Evolutionary conservation across 2,888 invertebrate species (phyloP).

Genomic region (Eubasilissa splendida): DNA sequence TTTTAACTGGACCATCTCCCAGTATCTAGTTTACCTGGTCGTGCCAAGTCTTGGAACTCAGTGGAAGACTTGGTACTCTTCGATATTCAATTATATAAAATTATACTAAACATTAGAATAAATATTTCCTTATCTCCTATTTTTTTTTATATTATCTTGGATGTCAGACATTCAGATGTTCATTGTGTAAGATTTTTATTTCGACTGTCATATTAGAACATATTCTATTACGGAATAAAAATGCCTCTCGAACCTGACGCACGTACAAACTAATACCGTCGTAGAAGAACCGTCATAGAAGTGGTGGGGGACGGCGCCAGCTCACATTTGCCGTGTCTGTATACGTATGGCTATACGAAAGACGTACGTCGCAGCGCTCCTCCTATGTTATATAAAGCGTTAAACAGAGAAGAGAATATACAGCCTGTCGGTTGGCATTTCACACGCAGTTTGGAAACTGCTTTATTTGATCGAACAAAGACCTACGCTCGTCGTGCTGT

Average conservation of each 20-base stretch:
- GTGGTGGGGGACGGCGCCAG: slow-evolving; percentile 57
- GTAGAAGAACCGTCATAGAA: slow-evolving; percentile 39
- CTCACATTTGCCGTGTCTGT: slow-evolving; percentile 57
- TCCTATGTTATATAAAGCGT: slow-evolving; percentile 7
- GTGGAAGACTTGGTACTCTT: no score
- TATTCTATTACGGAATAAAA: neutral
- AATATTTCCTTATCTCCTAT: no score
- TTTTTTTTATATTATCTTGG: no score
- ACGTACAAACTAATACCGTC: slow-evolving; percentile 48
- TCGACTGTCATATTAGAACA: no score
- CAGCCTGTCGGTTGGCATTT: slow-evolving; percentile 11
- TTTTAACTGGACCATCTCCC: no score
- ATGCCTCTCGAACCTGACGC: slow-evolving; percentile 28
- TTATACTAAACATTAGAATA: no score
- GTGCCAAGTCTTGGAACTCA: no score
- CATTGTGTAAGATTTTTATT: no score
- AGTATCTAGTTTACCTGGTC: no score
- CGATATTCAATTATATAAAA: no score
- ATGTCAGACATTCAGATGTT: no score
- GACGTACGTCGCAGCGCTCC: slow-evolving; percentile 43
- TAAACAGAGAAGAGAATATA: slow-evolving; percentile 40
- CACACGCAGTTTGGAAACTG: slow-evolving; percentile 30
- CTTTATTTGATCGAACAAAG: slow-evolving; percentile 41
- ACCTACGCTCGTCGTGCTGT: slow-evolving; percentile 16
- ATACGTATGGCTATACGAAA: slow-evolving; percentile 31